A percentile compares a stretch with the other conserved stretches of the same genome.
These are phyloP conservation scores for Marmota flaviventris DNA, from an alignment of 2,113 vertebrate genomes.

Conservation along the genomic window DNA sequence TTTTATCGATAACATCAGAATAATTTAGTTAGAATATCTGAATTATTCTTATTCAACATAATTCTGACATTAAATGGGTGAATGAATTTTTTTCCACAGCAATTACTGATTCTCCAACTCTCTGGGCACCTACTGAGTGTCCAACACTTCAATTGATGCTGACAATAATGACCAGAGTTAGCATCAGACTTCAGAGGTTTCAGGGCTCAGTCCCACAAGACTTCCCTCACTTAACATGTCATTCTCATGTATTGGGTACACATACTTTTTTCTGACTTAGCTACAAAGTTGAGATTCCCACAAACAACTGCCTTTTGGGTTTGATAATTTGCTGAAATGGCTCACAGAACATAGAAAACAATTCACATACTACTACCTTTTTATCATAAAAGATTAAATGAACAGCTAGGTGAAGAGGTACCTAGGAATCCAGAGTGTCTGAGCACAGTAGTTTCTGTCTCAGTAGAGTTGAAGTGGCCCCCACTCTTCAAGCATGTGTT, in stretches of 20 bases:
- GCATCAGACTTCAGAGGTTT: background rate
- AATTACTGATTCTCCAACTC: background rate
- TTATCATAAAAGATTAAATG: background rate
- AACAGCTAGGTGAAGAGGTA: background rate
- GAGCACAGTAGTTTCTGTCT: background rate
- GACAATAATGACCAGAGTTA: background rate
- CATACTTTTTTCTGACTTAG: background rate
- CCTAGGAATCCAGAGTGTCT: background rate
- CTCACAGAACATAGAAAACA: background rate
- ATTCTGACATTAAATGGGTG: background rate
- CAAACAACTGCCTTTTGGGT: background rate
- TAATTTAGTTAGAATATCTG: background rate
- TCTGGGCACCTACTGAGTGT: background rate
- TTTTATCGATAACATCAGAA: background rate
- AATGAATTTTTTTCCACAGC: background rate
- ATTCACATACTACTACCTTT: background rate
- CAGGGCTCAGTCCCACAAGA: background rate
- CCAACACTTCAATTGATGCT: background rate
- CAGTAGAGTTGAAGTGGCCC: background rate
- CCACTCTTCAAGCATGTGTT: background rate
- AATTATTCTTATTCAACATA: background rate
- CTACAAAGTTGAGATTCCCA: background rate
- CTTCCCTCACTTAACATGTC: background rate
- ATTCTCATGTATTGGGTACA: background rate
- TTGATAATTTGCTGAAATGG: background rate